Conservation (phyloP, 2,797 vertebrate species). For the Peromyscus melanophrys region DNA sequence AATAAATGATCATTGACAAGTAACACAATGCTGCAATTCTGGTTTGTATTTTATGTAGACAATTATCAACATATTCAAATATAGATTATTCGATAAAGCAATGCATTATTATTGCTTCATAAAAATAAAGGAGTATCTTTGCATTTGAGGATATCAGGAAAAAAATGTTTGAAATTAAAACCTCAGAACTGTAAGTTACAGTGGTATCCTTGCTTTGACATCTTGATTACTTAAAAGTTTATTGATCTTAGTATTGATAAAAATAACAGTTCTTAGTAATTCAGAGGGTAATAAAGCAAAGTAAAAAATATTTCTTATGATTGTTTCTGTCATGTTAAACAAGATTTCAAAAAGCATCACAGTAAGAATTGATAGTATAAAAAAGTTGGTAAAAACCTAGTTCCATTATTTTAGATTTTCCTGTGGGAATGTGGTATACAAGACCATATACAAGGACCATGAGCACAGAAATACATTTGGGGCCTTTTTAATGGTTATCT, state of each 20-base stretch:
- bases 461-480: not conserved
- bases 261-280: constrained; percentile 65
- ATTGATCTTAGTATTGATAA: constrained; percentile 60
- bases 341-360: constrained; percentile 60
- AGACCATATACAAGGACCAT: not conserved
- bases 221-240: constrained; percentile 41
- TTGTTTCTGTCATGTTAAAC: constrained; percentile 63
- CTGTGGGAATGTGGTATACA: not conserved
- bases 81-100: not conserved
- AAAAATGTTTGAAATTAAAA: not conserved
- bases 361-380: constrained; percentile 68
- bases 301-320: not conserved
- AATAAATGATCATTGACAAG: not conserved
- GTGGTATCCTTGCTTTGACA: constrained; percentile 48
- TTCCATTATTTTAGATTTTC: constrained; percentile 26
- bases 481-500: constrained; percentile 39
- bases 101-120: not conserved
- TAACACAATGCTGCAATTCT: not conserved
- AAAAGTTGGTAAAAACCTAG: constrained; percentile 50
- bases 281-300: constrained; percentile 68
- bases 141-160: not conserved
- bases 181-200: not conserved
- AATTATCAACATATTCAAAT: constrained; percentile 3
- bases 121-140: not conserved
- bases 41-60: not conserved